A percentile compares a stretch with the other conserved stretches of the same genome.
Conservation (phyloP, 1,140 invertebrate genomes). For the Ooceraea biroi region DNA sequence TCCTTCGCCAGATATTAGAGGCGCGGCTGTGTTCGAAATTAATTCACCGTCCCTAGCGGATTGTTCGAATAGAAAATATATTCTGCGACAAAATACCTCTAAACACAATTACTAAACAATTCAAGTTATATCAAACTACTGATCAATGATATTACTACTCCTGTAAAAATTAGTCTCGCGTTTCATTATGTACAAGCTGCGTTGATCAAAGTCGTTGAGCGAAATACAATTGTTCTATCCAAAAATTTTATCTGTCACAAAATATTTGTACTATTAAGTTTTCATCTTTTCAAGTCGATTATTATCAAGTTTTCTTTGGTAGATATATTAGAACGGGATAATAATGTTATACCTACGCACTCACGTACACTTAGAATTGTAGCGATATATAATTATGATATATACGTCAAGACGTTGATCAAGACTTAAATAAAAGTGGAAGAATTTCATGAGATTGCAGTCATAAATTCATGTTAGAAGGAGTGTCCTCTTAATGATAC, state of each 20-base stretch:
- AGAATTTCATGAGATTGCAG: not conserved
- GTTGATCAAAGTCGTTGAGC: conserved; percentile 1
- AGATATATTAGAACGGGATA: conserved; percentile 7
- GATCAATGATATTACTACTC: conserved; percentile 4
- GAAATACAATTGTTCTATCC: not conserved
- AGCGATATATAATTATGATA: conserved; percentile 3
- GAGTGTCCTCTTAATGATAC: conserved; percentile 1
- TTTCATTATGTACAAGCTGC: not conserved
- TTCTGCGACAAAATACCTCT: not conserved
- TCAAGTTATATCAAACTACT: not conserved
- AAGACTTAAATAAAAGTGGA: conserved; percentile 3
- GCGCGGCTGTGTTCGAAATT: conserved; percentile 42
- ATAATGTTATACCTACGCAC: not conserved
- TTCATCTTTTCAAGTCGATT: not conserved
- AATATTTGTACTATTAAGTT: not conserved
- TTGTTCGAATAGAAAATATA: conserved; percentile 23
- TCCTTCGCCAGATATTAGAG: conserved; percentile 44
- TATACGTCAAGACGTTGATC: not conserved
- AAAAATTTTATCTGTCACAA: not conserved
- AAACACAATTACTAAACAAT: conserved; percentile 24
- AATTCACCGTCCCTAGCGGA: conserved; percentile 20
- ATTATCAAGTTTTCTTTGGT: not conserved
- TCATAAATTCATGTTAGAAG: conserved; percentile 1
- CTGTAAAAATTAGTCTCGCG: not conserved
- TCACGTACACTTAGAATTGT: too few species aligned